Evolutionary conservation across 2,797 vertebrate species (phyloP).

Genomic region (Cyclura pinguis): DNA sequence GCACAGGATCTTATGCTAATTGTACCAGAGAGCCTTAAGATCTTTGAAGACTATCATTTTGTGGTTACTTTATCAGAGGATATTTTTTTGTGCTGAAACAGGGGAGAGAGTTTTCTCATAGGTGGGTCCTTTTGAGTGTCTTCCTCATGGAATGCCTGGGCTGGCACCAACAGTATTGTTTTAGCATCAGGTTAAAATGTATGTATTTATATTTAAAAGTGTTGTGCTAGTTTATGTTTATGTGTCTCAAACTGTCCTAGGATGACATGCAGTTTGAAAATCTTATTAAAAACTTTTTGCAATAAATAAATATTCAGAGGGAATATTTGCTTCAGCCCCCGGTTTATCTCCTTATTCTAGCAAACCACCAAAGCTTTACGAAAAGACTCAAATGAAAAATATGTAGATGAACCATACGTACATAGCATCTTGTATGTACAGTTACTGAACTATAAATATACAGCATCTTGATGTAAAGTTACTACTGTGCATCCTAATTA

Average conservation of each 20-base stretch:
- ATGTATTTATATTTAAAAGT: neutral
- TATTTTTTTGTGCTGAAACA: neutral
- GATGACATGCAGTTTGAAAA: neutral
- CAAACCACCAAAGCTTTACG: neutral
- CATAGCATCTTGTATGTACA: conserved; percentile 27
- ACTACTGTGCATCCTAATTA: conserved; percentile 62
- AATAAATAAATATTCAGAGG: neutral
- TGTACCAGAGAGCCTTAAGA: neutral
- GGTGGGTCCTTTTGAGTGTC: neutral
- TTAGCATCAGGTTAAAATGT: neutral
- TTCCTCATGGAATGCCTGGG: neutral
- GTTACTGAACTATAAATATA: conserved; percentile 56
- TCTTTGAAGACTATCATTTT: neutral
- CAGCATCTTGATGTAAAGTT: conserved; percentile 42
- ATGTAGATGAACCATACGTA: conserved; percentile 55
- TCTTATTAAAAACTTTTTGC: neutral
- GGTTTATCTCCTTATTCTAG: neutral
- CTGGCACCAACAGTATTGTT: neutral
- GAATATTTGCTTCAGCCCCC: neutral
- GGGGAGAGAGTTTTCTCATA: neutral
- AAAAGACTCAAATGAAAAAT: conserved; percentile 2
- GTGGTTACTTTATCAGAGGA: neutral
- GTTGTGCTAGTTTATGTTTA: neutral
- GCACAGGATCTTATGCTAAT: neutral
- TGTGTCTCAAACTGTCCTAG: no score